Conservation (phyloP, 2,797 vertebrate genomes). For the Pyrocephalus nanus region DNA sequence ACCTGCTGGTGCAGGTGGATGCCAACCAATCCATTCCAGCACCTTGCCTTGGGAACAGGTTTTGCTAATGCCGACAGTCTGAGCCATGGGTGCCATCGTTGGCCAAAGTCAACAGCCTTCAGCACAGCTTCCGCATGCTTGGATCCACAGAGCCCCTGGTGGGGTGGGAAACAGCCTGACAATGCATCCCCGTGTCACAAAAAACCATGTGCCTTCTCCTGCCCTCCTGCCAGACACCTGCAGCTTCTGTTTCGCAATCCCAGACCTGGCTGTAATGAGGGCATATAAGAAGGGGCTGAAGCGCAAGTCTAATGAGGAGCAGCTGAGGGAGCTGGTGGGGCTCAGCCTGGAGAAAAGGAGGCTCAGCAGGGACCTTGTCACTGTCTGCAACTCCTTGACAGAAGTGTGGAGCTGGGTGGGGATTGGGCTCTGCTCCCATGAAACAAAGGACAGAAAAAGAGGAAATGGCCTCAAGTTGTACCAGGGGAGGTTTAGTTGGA, state of each 20-base stretch:
- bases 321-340: not conserved
- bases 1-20: not conserved
- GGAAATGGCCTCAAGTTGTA: not conserved
- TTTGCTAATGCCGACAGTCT: not conserved
- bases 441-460: not conserved
- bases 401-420: not conserved
- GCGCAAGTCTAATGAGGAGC: not conserved
- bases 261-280: not conserved
- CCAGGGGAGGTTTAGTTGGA: not conserved
- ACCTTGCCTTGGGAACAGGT: not conserved
- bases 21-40: not conserved
- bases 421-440: not conserved
- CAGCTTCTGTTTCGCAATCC: not conserved
- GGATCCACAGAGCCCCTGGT: not conserved
- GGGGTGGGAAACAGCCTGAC: not conserved
- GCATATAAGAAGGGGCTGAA: not conserved
- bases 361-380: fast-evolving
- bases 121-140: not conserved
- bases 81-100: fast-evolving
- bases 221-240: not conserved
- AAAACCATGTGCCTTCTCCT: not conserved
- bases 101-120: not conserved
- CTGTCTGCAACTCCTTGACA: not conserved
- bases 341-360: not conserved
- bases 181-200: not conserved